Base-by-base conservation (phyloP, 2,797 vertebrate species). In the Lerista edwardsae region DNA sequence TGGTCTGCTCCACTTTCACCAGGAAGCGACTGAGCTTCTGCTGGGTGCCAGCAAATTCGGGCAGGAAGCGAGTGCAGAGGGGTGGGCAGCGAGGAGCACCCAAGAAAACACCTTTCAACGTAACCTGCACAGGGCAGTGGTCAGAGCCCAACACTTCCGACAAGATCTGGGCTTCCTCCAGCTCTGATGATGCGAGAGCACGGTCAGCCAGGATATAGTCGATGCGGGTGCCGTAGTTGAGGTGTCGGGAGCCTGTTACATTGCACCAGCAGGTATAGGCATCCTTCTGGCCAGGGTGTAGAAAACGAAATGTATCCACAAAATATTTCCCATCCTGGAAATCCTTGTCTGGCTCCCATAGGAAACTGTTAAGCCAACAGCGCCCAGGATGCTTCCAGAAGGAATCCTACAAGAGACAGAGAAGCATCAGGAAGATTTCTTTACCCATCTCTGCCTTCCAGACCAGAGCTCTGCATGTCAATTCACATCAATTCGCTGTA, bases 251-350 rank as follows among this genome's bases (percentile, higher is more conserved):
- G 8, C 97, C 97, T 0, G 96, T 98, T 47, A 96, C 92, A 0
- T 95, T 96, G 41, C 95, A 97, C 98, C 98, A 98, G 90, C 98
- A 98, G 0, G 97, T 98, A 91, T 98, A 99, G 74, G 98, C 97
- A 0, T 94, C 92, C 21, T 92, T 82, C 79, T 97, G 97, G 14
- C 93, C 93, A 19, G 98, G 97, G 79, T 99, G 97, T 90, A 98
- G 97, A 92, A 90, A 93, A 19, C 97, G 97, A 92, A 97, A 98
- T 12, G 95, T 96, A 80, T 98, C 98, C 1, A 98, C 91, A 83
- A 99, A 98, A 75, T 92, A 95, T 5, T 77, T 68, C 9, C 96
- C 96, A 1, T 47, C 6, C 17, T 44, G 55, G 14, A 69, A 59
- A n/a, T 75, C 27, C n/a, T 76, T 71, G 5, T 57, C 87, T 62